These are phyloP conservation scores for Ailurus styani DNA, from an alignment of 2,113 vertebrate genomes.

Conservation along the genomic window DNA sequence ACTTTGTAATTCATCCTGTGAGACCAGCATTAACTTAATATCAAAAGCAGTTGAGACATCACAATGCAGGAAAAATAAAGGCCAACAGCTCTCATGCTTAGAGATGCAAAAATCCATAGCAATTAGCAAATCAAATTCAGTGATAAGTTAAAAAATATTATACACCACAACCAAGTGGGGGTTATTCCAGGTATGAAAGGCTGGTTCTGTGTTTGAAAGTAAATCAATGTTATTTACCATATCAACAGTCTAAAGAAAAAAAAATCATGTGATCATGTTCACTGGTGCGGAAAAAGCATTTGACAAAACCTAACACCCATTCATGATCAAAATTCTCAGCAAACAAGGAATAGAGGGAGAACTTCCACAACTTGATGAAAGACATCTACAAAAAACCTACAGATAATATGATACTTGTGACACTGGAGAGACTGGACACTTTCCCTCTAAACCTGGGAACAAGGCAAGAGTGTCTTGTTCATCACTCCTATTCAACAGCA, in stretches of 20 bases:
- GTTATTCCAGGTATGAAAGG: background rate
- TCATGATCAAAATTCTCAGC: background rate
- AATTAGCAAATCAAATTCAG: background rate
- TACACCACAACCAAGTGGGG: background rate
- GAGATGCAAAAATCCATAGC: background rate
- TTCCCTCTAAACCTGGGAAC: background rate
- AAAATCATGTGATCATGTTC: background rate
- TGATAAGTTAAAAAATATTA: background rate
- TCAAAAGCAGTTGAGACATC: background rate
- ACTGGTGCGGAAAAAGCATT: background rate
- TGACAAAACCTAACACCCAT: background rate
- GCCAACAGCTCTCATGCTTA: background rate
- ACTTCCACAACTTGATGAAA: background rate
- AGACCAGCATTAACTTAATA: background rate
- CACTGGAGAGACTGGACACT: background rate
- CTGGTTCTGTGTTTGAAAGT: background rate
- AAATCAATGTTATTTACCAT: background rate
- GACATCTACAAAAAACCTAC: background rate
- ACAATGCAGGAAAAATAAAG: background rate
- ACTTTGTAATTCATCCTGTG: background rate
- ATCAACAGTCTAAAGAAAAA: background rate
- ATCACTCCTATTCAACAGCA: background rate
- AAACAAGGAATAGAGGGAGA: background rate
- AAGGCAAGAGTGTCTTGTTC: background rate
- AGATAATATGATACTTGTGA: background rate